Evolutionary conservation across 2,888 invertebrate genomes (phyloP).

Genomic region (Drosophila phalerata): DNA sequence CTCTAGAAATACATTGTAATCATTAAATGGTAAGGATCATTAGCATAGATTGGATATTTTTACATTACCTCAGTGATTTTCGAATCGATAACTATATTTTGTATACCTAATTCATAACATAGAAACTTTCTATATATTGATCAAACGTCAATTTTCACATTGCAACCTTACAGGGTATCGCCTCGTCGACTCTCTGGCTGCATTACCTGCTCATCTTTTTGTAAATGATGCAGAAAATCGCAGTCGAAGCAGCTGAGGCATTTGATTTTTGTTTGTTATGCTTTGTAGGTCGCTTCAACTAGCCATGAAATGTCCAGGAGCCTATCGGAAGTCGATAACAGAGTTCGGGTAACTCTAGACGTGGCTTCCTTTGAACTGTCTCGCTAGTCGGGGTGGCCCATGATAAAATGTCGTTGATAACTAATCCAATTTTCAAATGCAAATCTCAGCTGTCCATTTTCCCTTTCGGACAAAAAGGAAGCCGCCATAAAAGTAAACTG

Average conservation of each 20-base stretch:
- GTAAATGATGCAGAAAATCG: constrained; percentile 77
- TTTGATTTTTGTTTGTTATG: constrained; percentile 76
- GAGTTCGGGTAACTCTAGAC: constrained; percentile 63
- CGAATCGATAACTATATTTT: no score
- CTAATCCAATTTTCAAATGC: constrained; percentile 70
- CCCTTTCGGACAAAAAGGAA: constrained; percentile 26
- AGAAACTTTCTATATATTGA: not conserved
- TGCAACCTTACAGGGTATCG: constrained; percentile 39
- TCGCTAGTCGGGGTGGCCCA: constrained; percentile 25
- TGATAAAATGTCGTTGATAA: constrained; percentile 66
- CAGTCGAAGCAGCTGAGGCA: constrained; percentile 52
- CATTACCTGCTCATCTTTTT: constrained; percentile 13
- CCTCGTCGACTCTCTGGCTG: rapidly evolving
- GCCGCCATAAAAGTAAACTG: constrained; percentile 29
- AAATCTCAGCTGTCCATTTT: constrained; percentile 72
- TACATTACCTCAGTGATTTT: no score
- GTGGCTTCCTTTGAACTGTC: constrained; percentile 60
- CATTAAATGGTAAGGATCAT: no score
- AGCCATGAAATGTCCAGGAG: constrained; percentile 65
- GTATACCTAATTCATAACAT: not conserved
- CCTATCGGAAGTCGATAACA: constrained; percentile 77
- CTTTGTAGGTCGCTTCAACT: constrained; percentile 67
- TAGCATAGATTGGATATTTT: no score
- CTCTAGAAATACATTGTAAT: no score
- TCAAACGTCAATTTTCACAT: no score